Conservation (phyloP, 30 jellyfish, hydroid and myxozoan genomes). For the Aurelia sp. region DNA sequence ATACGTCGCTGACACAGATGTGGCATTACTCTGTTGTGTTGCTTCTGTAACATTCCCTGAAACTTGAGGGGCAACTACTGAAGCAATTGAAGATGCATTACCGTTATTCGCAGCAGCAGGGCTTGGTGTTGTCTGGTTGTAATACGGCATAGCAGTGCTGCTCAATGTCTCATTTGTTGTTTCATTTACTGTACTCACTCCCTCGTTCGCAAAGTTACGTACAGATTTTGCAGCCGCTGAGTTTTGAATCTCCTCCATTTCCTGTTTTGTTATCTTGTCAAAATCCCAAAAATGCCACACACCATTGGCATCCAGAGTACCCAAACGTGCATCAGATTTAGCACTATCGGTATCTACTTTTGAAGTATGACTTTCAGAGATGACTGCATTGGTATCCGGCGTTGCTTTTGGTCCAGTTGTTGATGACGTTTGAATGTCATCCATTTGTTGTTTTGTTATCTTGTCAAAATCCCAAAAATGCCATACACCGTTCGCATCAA, state of each 20-base stretch:
- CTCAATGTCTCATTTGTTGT: neutral
- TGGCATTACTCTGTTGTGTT: neutral
- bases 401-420: neutral
- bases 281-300: slow-evolving; percentile 20
- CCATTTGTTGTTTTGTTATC: slow-evolving; percentile 36
- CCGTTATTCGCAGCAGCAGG: neutral
- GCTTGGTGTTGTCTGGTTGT: neutral
- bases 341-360: no score
- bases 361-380: no score
- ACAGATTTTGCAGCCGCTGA: slow-evolving; percentile 4
- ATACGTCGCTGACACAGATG: no score
- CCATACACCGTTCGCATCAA: neutral
- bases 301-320: neutral
- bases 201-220: neutral
- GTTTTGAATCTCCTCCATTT: slow-evolving; percentile 47
- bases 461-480: slow-evolving; percentile 18
- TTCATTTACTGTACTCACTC: neutral
- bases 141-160: slow-evolving; percentile 9
- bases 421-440: slow-evolving; percentile 33
- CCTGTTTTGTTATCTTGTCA: slow-evolving; percentile 26
- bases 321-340: no score
- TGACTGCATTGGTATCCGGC: neutral
- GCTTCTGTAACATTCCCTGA: neutral
- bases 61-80: neutral
- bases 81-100: neutral